Evolutionary conservation across 2,797 vertebrate species (phyloP).

Genomic region (Mormyrus proboscirostris): DNA sequence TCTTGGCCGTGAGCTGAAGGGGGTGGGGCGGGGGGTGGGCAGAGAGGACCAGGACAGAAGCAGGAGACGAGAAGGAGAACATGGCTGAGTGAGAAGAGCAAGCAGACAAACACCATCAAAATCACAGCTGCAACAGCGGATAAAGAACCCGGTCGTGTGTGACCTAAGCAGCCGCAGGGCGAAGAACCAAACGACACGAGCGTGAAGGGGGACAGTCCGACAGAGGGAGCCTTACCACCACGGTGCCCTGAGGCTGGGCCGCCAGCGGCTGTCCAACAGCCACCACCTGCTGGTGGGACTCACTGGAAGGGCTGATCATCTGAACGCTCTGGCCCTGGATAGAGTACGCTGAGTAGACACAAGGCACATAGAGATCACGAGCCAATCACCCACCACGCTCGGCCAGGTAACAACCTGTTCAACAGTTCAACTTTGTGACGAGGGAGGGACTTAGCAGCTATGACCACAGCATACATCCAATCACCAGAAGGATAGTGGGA

Average conservation of each 20-base stretch:
- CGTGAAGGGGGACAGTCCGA: neutral
- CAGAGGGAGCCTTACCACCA: conserved; percentile 73
- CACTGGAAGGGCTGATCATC: conserved; percentile 97
- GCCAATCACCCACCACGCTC: neutral
- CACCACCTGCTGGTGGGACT: conserved; percentile 98
- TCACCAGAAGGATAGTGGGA: neutral
- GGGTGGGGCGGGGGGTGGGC: neutral
- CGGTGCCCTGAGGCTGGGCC: conserved; percentile 95
- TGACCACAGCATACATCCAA: neutral
- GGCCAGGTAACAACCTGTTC: neutral
- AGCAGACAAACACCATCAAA: neutral
- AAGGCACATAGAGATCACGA: neutral
- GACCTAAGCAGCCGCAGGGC: neutral
- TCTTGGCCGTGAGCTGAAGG: conserved; percentile 88
- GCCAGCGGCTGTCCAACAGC: conserved; percentile 92
- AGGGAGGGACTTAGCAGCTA: neutral
- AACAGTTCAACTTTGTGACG: neutral
- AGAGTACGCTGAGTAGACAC: conserved; percentile 74
- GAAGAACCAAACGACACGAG: neutral
- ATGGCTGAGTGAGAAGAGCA: neutral
- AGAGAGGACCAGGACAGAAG: neutral
- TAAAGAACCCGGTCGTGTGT: neutral
- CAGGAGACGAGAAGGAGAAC: conserved; percentile 11
- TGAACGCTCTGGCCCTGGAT: conserved; percentile 95
- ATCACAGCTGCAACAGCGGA: neutral